These are phyloP conservation scores for Festucalex cinctus DNA, from an alignment of 2,113 vertebrate genomes.

Conservation along the genomic window DNA sequence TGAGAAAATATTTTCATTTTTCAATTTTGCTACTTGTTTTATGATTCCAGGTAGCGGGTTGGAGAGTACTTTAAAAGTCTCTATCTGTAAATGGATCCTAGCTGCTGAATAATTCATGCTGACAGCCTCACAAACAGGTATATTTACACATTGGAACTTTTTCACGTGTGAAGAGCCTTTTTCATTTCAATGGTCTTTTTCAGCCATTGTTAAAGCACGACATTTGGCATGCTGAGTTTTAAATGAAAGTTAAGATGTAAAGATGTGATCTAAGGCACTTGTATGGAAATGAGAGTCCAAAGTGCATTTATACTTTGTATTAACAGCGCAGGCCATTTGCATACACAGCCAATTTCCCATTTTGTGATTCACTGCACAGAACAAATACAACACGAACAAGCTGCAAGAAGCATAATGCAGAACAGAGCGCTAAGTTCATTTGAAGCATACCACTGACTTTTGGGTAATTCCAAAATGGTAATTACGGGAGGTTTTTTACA, in stretches of 20 bases:
- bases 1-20: too few relatives aligned
- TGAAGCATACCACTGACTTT: not conserved
- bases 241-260: slow-evolving; percentile 23
- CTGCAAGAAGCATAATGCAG: not conserved
- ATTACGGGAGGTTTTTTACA: slow-evolving; percentile 1
- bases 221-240: slow-evolving; percentile 9
- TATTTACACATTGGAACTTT: slow-evolving; percentile 13
- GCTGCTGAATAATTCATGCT: slow-evolving; percentile 63
- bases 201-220: not conserved
- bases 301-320: slow-evolving; percentile 26
- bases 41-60: slow-evolving; percentile 53
- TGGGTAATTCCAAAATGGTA: not conserved
- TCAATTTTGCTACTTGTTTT: slow-evolving; percentile 24
- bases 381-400: slow-evolving; percentile 6
- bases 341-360: slow-evolving; percentile 10
- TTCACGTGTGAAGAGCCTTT: slow-evolving; percentile 11
- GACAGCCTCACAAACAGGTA: slow-evolving; percentile 38
- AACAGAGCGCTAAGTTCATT: not conserved
- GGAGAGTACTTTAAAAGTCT: slow-evolving; percentile 50
- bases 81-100: slow-evolving; percentile 51
- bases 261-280: not conserved
- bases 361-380: slow-evolving; percentile 14
- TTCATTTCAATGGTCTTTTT: slow-evolving; percentile 47
- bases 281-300: slow-evolving; percentile 20
- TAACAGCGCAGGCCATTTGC: slow-evolving; percentile 25